Evolutionary conservation across 2,888 invertebrate species (phyloP), one percentile per base, ranked within the genome.

Genomic region (Dorcus parallelipipedus): DNA sequence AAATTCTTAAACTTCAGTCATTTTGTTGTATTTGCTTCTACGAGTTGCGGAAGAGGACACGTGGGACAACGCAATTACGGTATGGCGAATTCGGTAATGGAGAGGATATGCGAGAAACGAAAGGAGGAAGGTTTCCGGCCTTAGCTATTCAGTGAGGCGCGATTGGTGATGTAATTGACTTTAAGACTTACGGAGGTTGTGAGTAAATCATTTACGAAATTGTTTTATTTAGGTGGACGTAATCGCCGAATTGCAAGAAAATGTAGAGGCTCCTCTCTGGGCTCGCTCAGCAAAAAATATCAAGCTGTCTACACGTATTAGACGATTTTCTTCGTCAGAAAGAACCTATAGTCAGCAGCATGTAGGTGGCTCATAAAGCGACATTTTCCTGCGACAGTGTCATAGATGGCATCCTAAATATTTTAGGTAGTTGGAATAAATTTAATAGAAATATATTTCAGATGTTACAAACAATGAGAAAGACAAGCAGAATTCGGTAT

Each of bases 121-220:
- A 81, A 81, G 69, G 78, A 76, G 55, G 85, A 86, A 6, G 90
- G 91, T 0, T 81, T 0, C 91, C 93, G 1, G 95, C 84, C 0
- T 77, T 93, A 59, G 95, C 95, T 2, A 86, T 96, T 8, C 93
- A 96, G 75, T 96, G 95, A 95, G 95, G 96, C 40, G 95, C 94
- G 40, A 85, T 96, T 52, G 96, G 94, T 53, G 95, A 96, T 77
- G 91, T 90, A 54, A 88, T 89, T 69, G 23, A 17, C 23, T 42
- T 6, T 33, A 1, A 33, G 14, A 7, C 6, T 33, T 33, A 33
- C 26, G 1, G 1, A 76, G 74, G 86, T 82, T n/a, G 3, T 33
- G 6, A 33, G 3, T 7, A 33, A 33, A 33, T 6, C 26, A 33
- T 20, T 20, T 20, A 20, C 20, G 20, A 20, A 20, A 78, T 89